Conservation (phyloP, 2,113 vertebrate species). For the Neolamprologus ventralis region DNA sequence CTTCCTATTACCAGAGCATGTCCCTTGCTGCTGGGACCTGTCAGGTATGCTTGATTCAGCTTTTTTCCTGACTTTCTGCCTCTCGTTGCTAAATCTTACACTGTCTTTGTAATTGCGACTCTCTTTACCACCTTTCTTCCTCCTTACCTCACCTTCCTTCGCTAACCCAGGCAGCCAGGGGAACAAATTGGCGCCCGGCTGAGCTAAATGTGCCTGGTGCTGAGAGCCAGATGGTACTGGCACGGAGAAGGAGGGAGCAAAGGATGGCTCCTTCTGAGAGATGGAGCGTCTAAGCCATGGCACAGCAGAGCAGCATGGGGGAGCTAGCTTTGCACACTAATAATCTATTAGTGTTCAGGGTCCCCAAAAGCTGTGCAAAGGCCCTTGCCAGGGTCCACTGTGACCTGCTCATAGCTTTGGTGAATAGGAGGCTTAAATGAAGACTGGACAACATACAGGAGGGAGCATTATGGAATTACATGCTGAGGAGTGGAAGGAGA, state of each 20-base stretch:
- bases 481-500: neutral
- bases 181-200: slow-evolving; percentile 61
- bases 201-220: slow-evolving; percentile 62
- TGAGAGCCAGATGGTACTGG: slow-evolving; percentile 66
- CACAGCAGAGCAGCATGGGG: slow-evolving; percentile 15
- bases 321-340: slow-evolving; percentile 43
- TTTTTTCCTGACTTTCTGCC: neutral
- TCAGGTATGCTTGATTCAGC: slow-evolving; percentile 14
- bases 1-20: slow-evolving; percentile 28
- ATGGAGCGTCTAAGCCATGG: slow-evolving; percentile 19
- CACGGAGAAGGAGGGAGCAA: slow-evolving; percentile 40
- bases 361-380: slow-evolving; percentile 18
- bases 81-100: slow-evolving; percentile 13
- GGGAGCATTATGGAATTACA: neutral
- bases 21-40: slow-evolving; percentile 9
- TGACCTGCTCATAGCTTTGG: neutral
- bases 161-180: slow-evolving; percentile 29
- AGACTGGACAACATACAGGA: neutral
- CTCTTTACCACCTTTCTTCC: slow-evolving; percentile 6
- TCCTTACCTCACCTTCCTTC: slow-evolving; percentile 7
- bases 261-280: slow-evolving; percentile 38
- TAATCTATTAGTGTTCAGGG: slow-evolving; percentile 49
- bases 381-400: neutral
- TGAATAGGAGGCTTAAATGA: neutral
- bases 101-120: neutral